Base-by-base conservation (phyloP, 1,140 invertebrate species). In the Nasonia vitripennis region DNA sequence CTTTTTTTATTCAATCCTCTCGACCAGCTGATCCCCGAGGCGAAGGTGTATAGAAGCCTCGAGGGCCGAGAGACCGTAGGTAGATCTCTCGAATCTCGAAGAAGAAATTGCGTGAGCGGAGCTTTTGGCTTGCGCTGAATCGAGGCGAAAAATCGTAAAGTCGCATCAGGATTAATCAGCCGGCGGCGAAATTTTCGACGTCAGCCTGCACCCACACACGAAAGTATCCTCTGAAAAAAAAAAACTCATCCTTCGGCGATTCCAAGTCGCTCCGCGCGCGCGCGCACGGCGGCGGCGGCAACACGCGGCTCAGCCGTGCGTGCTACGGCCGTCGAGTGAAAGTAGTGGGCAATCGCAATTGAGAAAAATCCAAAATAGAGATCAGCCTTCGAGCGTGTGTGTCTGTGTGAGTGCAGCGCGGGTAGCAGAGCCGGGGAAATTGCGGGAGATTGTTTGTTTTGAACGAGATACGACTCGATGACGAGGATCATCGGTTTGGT, bases 281-380 rank as follows among this genome's bases (percentile, higher is more conserved):
- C n/a, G 78, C 14, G 10, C 1, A 0, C 77, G 2, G 48, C 3
- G 41, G 45, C 51, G 55, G 78, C 55, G 17, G 51, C 55, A 23
- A 23, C 27, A 37, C 14, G 12, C 70, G 14, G 70, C 70, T 73
- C 70, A 75, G 37, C 74, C 31, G 37, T 41, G 74, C 34, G 74
- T 75, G 74, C 41, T 41, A 34, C 37, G 20, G 74, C 3, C 31
- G 14, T 17, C 41, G 75, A 75, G 84, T 85, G 84, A 85, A 85
- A 85, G 84, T 85, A 75, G 48, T 67, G 62, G 45, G 45, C 77
- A 79, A 68, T 86, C 48, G 70, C 9, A 37, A 74, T 86, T 75
- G 20, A 80, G 78, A 80, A 86, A 79, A 83, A 84, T 81, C 78
- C 55, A 12, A 85, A 85, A 86, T 87, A 62, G 78, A 80, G 82